phyloP scores from a whole-genome alignment of 92 coral and sea anemone genomes.

The Pocillopora meandrina region DNA sequence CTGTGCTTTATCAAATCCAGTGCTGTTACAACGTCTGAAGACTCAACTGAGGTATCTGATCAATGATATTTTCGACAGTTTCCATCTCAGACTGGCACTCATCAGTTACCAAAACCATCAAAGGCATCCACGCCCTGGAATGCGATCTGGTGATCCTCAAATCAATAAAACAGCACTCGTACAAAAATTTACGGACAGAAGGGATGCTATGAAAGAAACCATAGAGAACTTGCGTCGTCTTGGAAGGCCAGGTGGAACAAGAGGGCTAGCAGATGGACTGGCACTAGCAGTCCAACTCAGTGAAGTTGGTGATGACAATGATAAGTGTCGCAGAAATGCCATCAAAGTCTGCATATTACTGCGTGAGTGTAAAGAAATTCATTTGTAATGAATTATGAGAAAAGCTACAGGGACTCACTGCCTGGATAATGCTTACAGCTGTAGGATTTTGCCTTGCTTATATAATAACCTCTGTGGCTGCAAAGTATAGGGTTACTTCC shows the following conservation, averaged over 20 bases:
- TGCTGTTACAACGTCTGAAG: background rate
- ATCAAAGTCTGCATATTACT: constrained; percentile 31
- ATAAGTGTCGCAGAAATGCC: constrained; percentile 22
- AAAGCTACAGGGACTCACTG: too few relatives aligned
- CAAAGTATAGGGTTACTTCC: too few relatives aligned
- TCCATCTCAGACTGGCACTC: constrained; percentile 26
- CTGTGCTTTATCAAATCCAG: constrained; percentile 21
- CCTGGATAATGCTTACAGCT: too few relatives aligned
- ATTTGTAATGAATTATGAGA: too few relatives aligned
- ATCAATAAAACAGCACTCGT: background rate
- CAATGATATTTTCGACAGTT: background rate
- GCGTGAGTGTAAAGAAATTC: constrained; percentile 14
- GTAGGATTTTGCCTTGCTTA: too few relatives aligned
- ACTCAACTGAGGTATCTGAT: background rate
- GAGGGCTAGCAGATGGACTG: constrained; percentile 34
- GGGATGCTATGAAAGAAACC: background rate
- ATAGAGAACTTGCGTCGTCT: constrained; percentile 20
- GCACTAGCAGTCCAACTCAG: constrained; percentile 15
- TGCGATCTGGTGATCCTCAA: too few relatives aligned
- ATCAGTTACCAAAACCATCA: constrained; percentile 30
- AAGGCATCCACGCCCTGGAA: background rate
- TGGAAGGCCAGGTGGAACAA: background rate
- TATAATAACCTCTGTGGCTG: too few relatives aligned
- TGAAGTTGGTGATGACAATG: background rate
- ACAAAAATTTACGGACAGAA: constrained; percentile 1